Conservation (phyloP, 1,140 invertebrate genomes). For the Thaumatotibia leucotreta region DNA sequence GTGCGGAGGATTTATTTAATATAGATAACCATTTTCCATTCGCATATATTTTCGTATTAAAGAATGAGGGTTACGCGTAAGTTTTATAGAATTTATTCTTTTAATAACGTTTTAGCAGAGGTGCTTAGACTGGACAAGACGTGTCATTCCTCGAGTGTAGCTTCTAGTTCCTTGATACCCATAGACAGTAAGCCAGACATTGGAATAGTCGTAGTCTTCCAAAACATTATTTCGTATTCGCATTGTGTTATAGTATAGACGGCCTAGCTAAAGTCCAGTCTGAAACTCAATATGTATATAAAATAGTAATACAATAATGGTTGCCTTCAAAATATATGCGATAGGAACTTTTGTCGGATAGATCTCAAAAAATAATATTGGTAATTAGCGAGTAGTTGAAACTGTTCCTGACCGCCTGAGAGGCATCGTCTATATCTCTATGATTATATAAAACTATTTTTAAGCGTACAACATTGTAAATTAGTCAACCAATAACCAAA, state of each 20-base stretch:
- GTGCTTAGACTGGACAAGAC: background rate
- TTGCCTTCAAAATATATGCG: conserved; percentile 67
- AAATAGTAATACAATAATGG: conserved; percentile 15
- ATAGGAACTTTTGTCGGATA: conserved; percentile 52
- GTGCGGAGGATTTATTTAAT: conserved; percentile 53
- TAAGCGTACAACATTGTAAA: conserved; percentile 65
- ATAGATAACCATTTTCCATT: conserved; percentile 56
- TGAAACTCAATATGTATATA: conserved; percentile 3
- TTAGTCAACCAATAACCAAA: conserved; percentile 73
- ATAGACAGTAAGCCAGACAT: background rate
- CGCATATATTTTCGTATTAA: conserved; percentile 65
- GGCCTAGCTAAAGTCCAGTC: conserved; percentile 11
- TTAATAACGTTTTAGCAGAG: conserved; percentile 9
- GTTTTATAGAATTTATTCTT: conserved; percentile 12
- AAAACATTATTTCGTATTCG: background rate
- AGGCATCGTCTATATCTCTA: conserved; percentile 69
- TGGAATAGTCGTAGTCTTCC: conserved; percentile 5
- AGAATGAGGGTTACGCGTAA: conserved; percentile 15
- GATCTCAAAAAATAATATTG: conserved; percentile 63
- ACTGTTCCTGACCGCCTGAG: conserved; percentile 73
- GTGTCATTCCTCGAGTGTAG: background rate
- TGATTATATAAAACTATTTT: conserved; percentile 50
- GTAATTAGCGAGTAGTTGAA: conserved; percentile 72
- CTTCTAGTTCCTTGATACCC: background rate
- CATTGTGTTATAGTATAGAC: background rate